Evolutionary conservation across 2,797 vertebrate genomes (phyloP), one percentile per base, ranked within the genome.

Genomic region (Diglossa cyanea): DNA sequence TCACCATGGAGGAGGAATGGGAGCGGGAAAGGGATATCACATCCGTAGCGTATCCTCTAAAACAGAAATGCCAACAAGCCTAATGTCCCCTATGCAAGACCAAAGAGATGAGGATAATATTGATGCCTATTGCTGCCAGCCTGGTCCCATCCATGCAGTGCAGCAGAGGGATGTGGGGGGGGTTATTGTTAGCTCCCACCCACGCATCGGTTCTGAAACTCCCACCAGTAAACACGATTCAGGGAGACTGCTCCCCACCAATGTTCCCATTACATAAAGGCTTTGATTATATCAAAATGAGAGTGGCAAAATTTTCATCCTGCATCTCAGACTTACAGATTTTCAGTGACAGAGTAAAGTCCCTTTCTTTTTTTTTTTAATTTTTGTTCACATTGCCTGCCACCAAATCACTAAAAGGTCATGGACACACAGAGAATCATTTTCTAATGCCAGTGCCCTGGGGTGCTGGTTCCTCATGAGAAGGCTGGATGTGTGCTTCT

Each of bases 181-280:
- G 75, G 14, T 62, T 91, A 66, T 54, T 90, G 78, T 79, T 86
- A 88, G 87, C 35, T 94, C 54, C 82, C 60, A 77, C 67, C 82
- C 53, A 87, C 2, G 0, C 37, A 75, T 33, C 4, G 1, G 30
- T 50, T 95, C 85, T 91, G 76, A 71, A 91, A 91, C 78, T 75
- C 85, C 89, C 82, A 88, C 91, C 40, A 31, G 76, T 71, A 93
- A 94, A 90, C 87, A 94, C 7, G 6, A 91, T 44, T 83, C 72
- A 65, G 68, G 65, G 80, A 91, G 47, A 24, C 50, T 75, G 89
- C 24, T 96, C 18, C 42, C 78, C 86, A 88, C 93, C 93, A 94
- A 89, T 23, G 9, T 54, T 61, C 68, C 61, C 33, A 47, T 86
- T 95, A 89, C 63, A 91, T 93, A 93, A 96, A 85, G 44, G n/a